Conservation (phyloP, 2,797 vertebrate species). For the Gila robusta region DNA sequence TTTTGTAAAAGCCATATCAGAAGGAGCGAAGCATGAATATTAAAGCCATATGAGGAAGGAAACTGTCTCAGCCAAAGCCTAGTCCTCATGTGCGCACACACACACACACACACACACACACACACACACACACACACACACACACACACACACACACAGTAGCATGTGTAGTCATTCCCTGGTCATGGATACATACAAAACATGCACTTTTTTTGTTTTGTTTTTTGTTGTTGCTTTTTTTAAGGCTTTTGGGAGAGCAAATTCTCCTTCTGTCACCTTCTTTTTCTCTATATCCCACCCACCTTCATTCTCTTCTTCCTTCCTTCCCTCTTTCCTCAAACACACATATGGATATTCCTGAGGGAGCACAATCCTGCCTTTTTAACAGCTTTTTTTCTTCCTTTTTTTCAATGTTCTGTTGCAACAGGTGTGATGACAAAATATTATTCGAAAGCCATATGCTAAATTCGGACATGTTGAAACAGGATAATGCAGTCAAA, state of each 20-base stretch:
- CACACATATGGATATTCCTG: constrained; percentile 10
- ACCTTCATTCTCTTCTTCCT: neutral
- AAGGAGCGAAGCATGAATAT: constrained; percentile 77
- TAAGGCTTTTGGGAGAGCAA: neutral
- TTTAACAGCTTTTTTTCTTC: constrained; percentile 26
- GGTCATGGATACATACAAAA: neutral
- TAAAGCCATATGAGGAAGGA: constrained; percentile 82
- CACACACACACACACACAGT: constrained; percentile 15
- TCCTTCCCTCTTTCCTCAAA: neutral
- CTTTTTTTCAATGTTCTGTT: constrained; percentile 22
- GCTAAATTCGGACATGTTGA: constrained; percentile 24
- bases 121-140: constrained; percentile 34
- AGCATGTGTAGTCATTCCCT: constrained; percentile 3
- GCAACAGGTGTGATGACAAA: constrained; percentile 29
- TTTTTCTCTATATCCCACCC: neutral
- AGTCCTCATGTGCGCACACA: constrained; percentile 21
- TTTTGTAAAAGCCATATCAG: constrained; percentile 76
- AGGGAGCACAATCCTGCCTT: constrained; percentile 8
- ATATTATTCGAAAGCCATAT: constrained; percentile 26
- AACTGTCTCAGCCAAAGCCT: constrained; percentile 58
- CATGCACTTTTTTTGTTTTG: neutral
- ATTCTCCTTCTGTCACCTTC: neutral
- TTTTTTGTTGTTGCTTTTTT: neutral
- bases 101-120: constrained; percentile 38
- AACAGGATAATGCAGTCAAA: neutral